Base-by-base conservation (phyloP, 2,797 vertebrate species). In the Ispidina lecontei region DNA sequence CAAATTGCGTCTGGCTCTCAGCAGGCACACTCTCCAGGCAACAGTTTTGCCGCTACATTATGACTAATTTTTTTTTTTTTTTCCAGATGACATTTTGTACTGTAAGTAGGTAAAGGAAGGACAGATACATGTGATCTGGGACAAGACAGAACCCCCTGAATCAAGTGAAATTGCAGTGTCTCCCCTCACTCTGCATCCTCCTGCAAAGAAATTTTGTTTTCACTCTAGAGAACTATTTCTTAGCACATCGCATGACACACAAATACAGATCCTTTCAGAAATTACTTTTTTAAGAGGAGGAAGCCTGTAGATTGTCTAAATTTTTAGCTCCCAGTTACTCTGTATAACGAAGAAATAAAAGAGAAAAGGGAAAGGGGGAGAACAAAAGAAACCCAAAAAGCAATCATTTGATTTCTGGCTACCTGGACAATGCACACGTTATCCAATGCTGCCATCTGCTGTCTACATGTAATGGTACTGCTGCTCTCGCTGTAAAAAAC, bases 1-100 rank as follows among this genome's bases (percentile, higher is more conserved):
- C 93, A 97, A 97, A 97, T 96, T 94, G 92, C 88, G 82, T 96
- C 91, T 95, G 93, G 94, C 88, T 95, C 96, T 95, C 92, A 94
- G 94, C 81, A 97, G 94, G 96, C 90, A 94, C 54, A 93, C 89
- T 96, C 93, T 97, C 95, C 49, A 96, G 93, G 94, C 92, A 97
- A 96, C 84, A 93, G 91, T 97, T 96, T 91, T 95, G 74, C 81
- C 46, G 44, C 71, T 94, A 89, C 94, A 89, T 84, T 96, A 95
- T 91, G 94, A 96, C 88, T 95, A 93, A 94, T 86, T 91, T 89
- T 94, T 88, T 90, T 80, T n/a, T 82, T 94, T 93, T 95, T 95
- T 89, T 86, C 89, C 70, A 87, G 65, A 92, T 95, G 95, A 94
- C 95, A 96, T 91, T 97, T 92, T 87, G 93, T 96, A 89, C 71